Conservation (phyloP, 2,113 vertebrate genomes). For the Cyprinodon brontotheroides region DNA sequence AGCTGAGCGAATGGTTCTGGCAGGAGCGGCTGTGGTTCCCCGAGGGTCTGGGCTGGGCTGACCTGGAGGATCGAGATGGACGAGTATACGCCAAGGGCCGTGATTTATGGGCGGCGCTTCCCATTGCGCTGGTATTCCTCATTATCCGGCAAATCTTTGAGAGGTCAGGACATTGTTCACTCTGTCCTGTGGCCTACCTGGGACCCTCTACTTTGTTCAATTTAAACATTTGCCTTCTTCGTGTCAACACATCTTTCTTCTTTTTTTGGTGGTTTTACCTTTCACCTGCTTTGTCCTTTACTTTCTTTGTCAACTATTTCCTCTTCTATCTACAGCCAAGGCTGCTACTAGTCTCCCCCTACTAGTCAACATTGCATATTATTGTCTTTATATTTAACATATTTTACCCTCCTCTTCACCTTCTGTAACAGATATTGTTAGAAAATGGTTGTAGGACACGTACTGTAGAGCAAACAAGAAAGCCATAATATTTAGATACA, state of each 20-base stretch:
- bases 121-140: conserved; percentile 88
- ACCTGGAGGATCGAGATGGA: conserved; percentile 89
- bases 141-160: conserved; percentile 89
- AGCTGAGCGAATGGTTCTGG: conserved; percentile 90
- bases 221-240: conserved; percentile 8
- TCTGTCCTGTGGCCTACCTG: not conserved
- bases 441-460: not conserved
- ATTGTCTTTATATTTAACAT: not conserved
- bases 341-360: not conserved
- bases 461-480: not conserved
- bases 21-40: conserved; percentile 95
- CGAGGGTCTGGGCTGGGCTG: conserved; percentile 89
- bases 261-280: not conserved
- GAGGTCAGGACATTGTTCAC: conserved; percentile 80
- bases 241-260: not conserved
- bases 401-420: not conserved
- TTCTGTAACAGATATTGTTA: not conserved
- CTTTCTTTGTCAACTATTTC: not conserved
- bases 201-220: not conserved
- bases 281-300: not conserved
- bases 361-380: not conserved
- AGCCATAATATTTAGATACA: not conserved
- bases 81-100: conserved; percentile 86
- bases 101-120: conserved; percentile 88
- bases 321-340: not conserved